Evolutionary conservation across 2,888 invertebrate genomes (phyloP).

Genomic region (Polydrusus cervinus): DNA sequence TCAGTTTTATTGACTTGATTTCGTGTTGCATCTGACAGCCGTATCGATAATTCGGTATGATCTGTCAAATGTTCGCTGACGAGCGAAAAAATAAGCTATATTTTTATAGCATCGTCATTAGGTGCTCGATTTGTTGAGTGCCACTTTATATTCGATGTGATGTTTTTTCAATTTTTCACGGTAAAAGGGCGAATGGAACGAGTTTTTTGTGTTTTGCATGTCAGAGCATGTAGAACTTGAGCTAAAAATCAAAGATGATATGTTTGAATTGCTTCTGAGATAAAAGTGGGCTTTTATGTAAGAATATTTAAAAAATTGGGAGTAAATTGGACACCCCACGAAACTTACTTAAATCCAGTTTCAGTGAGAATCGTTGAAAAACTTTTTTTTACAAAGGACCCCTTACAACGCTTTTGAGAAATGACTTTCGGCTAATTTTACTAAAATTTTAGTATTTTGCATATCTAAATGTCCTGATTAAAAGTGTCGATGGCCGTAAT

Average conservation of each 20-base stretch:
- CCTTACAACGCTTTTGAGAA: no score
- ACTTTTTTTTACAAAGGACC: no score
- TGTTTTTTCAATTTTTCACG: conserved; percentile 21
- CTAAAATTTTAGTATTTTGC: no score
- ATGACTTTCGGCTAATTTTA: no score
- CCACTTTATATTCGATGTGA: conserved; percentile 18
- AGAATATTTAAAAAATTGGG: neutral
- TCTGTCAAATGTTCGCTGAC: conserved; percentile 23
- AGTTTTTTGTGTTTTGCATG: conserved; percentile 19
- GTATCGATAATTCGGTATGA: conserved; percentile 23
- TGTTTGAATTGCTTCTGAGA: neutral
- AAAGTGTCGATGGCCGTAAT: no score
- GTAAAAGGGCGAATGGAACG: conserved; percentile 12
- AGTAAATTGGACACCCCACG: no score
- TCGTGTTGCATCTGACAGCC: conserved; percentile 25
- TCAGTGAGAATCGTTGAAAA: no score
- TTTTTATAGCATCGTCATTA: conserved; percentile 14
- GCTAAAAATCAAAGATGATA: neutral
- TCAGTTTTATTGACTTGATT: conserved; percentile 21
- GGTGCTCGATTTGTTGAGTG: conserved; percentile 25
- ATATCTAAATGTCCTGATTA: no score
- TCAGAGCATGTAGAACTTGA: conserved; percentile 12
- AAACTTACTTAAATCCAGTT: no score
- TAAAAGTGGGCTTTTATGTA: neutral
- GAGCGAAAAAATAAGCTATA: conserved; percentile 25